These are phyloP conservation scores for Bradynema listronoti DNA, from an alignment of 1,140 invertebrate genomes.

Conservation along the genomic window DNA sequence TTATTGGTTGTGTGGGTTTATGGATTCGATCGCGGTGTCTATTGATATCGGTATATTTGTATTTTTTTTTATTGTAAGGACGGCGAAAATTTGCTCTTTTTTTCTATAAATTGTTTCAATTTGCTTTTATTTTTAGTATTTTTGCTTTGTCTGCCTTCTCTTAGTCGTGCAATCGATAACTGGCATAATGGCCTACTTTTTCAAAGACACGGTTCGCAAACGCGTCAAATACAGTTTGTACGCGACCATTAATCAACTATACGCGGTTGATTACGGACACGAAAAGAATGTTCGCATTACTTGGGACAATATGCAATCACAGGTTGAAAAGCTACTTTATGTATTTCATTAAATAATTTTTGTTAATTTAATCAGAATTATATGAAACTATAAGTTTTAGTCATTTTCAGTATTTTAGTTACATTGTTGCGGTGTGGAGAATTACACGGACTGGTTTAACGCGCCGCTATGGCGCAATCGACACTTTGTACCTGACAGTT, in stretches of 20 bases:
- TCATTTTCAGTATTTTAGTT: too few relatives aligned
- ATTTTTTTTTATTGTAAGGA: not conserved
- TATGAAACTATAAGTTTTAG: not conserved
- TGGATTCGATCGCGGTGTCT: constrained; percentile 33
- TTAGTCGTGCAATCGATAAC: constrained; percentile 40
- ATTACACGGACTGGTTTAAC: constrained; percentile 43
- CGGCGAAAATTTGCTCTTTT: not conserved
- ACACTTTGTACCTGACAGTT: constrained; percentile 53
- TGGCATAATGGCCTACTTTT: constrained; percentile 44
- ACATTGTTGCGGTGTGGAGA: constrained; percentile 49
- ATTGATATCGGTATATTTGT: constrained; percentile 28
- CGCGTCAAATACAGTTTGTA: constrained; percentile 31
- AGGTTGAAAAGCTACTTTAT: constrained; percentile 11
- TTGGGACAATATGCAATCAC: constrained; percentile 46
- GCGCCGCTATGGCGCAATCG: constrained; percentile 37
- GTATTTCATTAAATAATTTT: too few relatives aligned
- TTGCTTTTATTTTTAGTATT: constrained; percentile 34
- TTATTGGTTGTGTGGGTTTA: constrained; percentile 34
- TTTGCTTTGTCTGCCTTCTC: constrained; percentile 35
- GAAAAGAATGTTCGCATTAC: constrained; percentile 26
- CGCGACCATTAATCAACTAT: constrained; percentile 27
- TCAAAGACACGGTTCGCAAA: constrained; percentile 30
- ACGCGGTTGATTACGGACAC: constrained; percentile 15
- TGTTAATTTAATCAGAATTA: constrained; percentile 1
- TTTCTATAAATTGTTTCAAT: not conserved